Conservation (phyloP, 92 coral and sea anemone genomes). For the Porites cylindrica region DNA sequence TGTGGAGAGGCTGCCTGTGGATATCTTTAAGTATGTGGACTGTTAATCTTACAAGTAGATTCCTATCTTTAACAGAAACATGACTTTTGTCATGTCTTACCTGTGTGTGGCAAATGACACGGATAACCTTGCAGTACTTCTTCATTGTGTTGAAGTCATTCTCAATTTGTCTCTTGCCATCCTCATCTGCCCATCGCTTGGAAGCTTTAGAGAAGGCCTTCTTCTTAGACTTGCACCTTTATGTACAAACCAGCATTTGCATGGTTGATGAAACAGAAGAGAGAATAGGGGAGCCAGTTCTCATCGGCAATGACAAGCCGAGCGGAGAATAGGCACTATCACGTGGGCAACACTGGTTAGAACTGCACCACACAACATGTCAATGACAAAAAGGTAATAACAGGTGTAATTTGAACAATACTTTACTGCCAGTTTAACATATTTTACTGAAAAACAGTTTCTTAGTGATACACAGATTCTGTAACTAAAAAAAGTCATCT, state of each 20-base stretch:
- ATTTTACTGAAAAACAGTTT: too few species aligned
- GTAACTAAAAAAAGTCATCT: neutral
- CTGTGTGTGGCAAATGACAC: conserved; percentile 99
- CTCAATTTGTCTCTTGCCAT: conserved; percentile 93
- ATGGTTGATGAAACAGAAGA: conserved; percentile 74
- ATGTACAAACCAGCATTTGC: conserved; percentile 85
- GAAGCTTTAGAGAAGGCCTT: conserved; percentile 99
- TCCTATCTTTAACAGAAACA: too few species aligned
- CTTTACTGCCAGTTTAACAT: neutral
- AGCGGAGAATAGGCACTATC: conserved; percentile 98
- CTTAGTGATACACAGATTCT: too few species aligned
- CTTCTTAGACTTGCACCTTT: conserved; percentile 99
- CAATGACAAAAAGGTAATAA: neutral
- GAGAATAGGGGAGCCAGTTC: conserved; percentile 78
- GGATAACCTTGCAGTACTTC: conserved; percentile 98
- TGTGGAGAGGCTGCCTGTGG: too few species aligned
- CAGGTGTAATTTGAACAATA: neutral
- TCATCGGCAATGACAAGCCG: conserved; percentile 89
- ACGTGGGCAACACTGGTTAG: conserved; percentile 76
- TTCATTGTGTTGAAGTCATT: conserved; percentile 94
- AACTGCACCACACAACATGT: conserved; percentile 37
- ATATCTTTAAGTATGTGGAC: neutral
- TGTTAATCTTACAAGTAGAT: neutral
- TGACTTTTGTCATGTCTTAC: conserved; percentile 25
- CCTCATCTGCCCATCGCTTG: conserved; percentile 97